phyloP scores from a whole-genome alignment of 1,140 invertebrate species.

The Trinorchestia longiramus region DNA sequence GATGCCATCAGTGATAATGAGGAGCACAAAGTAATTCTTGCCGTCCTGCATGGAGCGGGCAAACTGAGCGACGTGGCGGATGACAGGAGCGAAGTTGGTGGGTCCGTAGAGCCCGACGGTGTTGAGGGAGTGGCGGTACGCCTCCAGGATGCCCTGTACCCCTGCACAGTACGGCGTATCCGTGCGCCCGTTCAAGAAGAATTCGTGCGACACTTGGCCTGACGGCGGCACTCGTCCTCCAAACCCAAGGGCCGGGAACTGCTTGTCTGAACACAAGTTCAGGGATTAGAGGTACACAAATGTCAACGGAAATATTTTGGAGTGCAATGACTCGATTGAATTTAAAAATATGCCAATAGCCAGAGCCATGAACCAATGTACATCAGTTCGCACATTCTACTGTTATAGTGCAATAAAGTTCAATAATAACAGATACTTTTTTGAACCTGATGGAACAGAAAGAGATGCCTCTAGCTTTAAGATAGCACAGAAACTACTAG shows the following conservation, averaged over 20 bases:
- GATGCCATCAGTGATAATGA: constrained; percentile 76
- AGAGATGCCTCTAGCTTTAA: no score
- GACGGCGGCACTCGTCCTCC: constrained; percentile 72
- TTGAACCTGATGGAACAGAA: no score
- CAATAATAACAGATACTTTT: no score
- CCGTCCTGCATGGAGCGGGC: constrained; percentile 69
- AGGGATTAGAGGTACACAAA: constrained; percentile 73
- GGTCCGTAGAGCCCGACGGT: constrained; percentile 73
- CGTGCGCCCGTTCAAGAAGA: constrained; percentile 73
- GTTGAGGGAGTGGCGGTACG: constrained; percentile 71
- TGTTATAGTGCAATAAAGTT: no score
- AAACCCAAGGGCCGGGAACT: constrained; percentile 73
- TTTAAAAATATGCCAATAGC: no score
- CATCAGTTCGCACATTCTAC: no score
- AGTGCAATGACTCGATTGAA: no score
- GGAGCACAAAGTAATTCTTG: constrained; percentile 73
- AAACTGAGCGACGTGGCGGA: constrained; percentile 71
- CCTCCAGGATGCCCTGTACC: constrained; percentile 72
- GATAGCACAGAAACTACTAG: no score
- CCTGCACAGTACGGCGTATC: constrained; percentile 74
- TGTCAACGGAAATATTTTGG: no score
- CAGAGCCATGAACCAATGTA: no score
- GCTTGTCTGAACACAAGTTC: constrained; percentile 69
- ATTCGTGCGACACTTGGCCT: constrained; percentile 72
- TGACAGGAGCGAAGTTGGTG: constrained; percentile 73